Percentiles rank a stretch among this genome's conserved stretches.
Conservation (phyloP, 2,797 vertebrate genomes). For the Enteromius unitaeniatus region DNA sequence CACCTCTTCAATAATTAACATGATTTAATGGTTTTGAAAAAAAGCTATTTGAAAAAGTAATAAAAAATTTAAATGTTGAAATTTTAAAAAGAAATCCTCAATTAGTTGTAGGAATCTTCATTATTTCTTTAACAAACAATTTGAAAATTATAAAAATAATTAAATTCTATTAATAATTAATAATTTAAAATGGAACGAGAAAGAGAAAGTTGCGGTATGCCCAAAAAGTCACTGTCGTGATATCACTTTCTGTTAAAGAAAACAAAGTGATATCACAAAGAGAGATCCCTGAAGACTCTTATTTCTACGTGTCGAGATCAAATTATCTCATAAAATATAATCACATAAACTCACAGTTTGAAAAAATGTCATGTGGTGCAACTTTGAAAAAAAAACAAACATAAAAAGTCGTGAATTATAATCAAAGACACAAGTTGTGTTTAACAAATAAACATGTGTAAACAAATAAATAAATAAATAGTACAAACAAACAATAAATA, state of each 20-base stretch:
- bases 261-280: neutral
- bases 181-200: neutral
- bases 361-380: neutral
- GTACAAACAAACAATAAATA: neutral
- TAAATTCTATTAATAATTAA: neutral
- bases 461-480: no score
- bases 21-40: neutral
- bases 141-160: neutral
- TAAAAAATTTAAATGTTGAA: neutral
- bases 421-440: neutral
- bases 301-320: neutral
- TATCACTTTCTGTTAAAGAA: neutral
- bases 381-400: neutral
- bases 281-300: neutral
- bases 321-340: neutral
- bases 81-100: neutral
- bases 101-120: neutral
- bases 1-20: neutral
- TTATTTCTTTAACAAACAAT: neutral
- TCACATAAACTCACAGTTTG: neutral
- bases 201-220: no score
- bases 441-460: neutral
- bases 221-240: neutral
- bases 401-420: neutral
- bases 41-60: neutral